Evolutionary conservation across 2,797 vertebrate species (phyloP).

Genomic region (Prunella strophiata): DNA sequence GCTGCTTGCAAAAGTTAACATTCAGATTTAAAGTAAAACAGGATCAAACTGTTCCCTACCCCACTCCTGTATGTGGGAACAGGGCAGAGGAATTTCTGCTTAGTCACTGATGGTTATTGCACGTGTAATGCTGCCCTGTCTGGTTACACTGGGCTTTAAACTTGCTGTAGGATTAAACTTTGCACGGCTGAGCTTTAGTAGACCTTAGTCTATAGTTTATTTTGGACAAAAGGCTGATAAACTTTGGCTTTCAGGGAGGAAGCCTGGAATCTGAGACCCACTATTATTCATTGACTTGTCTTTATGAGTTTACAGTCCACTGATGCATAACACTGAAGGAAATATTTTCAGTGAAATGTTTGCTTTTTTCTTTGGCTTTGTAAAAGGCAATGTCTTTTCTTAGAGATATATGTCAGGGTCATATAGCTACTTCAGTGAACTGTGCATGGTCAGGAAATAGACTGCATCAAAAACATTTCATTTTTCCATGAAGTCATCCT

Average conservation of each 20-base stretch:
- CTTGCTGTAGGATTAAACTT: slow-evolving; percentile 28
- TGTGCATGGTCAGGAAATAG: slow-evolving; percentile 40
- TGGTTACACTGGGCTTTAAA: background rate
- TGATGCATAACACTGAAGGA: slow-evolving; percentile 44
- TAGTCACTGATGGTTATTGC: slow-evolving; percentile 27
- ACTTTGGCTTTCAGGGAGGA: slow-evolving; percentile 50
- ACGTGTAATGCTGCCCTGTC: background rate
- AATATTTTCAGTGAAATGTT: slow-evolving; percentile 59
- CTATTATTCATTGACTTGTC: slow-evolving; percentile 54
- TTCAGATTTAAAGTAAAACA: background rate
- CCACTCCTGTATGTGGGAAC: background rate
- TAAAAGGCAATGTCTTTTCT: slow-evolving; percentile 53
- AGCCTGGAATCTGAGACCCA: slow-evolving; percentile 28
- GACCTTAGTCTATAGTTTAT: slow-evolving; percentile 26
- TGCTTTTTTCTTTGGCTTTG: slow-evolving; percentile 54
- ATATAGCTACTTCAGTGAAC: slow-evolving; percentile 53
- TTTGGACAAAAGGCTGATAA: slow-evolving; percentile 58
- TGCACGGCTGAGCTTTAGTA: background rate
- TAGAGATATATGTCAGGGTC: slow-evolving; percentile 44
- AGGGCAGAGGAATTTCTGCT: slow-evolving; percentile 29
- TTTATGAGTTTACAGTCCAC: slow-evolving; percentile 60
- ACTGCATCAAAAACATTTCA: slow-evolving; percentile 31
- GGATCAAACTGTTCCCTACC: background rate
- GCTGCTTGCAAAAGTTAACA: background rate
- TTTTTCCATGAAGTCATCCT: slow-evolving; percentile 24